A percentile compares a stretch with the other conserved stretches of the same genome.
Evolutionary conservation across 2,113 vertebrate genomes (phyloP).

Genomic region (Anguilla japonica): DNA sequence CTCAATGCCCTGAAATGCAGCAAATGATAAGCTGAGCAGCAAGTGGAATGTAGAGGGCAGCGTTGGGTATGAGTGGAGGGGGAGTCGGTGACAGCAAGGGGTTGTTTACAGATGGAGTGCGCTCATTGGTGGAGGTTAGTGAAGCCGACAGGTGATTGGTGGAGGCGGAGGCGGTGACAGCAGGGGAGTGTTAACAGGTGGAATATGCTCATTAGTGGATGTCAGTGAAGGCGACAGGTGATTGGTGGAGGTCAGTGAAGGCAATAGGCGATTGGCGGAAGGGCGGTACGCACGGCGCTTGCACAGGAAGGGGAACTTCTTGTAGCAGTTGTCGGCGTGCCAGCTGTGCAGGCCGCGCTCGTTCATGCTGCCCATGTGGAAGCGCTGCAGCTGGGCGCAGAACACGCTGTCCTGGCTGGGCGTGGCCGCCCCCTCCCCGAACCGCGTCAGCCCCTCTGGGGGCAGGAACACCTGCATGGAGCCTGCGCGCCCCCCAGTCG

Average conservation of each 20-base stretch:
- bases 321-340: slow-evolving; percentile 93
- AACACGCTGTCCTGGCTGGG: slow-evolving; percentile 84
- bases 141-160: too few species aligned
- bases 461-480: slow-evolving; percentile 90
- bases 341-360: slow-evolving; percentile 91
- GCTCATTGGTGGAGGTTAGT: too few species aligned
- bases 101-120: too few species aligned
- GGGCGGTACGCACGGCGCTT: slow-evolving; percentile 82
- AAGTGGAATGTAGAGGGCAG: too few species aligned
- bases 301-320: slow-evolving; percentile 94
- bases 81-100: too few species aligned
- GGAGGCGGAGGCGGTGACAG: too few species aligned
- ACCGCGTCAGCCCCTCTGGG: slow-evolving; percentile 76
- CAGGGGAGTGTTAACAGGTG: too few species aligned
- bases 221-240: too few species aligned
- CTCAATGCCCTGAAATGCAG: too few species aligned
- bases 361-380: slow-evolving; percentile 85
- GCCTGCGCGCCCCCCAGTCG: slow-evolving; percentile 61
- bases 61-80: too few species aligned
- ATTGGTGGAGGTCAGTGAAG: background rate
- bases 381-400: slow-evolving; percentile 93
- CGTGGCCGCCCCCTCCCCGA: slow-evolving; percentile 63
- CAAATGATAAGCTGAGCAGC: too few species aligned
- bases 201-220: too few species aligned
- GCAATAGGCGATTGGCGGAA: background rate